Evolutionary conservation across 2,797 vertebrate genomes (phyloP), one percentile per base, ranked within the genome.

Genomic region (Amphiprion clarkii): DNA sequence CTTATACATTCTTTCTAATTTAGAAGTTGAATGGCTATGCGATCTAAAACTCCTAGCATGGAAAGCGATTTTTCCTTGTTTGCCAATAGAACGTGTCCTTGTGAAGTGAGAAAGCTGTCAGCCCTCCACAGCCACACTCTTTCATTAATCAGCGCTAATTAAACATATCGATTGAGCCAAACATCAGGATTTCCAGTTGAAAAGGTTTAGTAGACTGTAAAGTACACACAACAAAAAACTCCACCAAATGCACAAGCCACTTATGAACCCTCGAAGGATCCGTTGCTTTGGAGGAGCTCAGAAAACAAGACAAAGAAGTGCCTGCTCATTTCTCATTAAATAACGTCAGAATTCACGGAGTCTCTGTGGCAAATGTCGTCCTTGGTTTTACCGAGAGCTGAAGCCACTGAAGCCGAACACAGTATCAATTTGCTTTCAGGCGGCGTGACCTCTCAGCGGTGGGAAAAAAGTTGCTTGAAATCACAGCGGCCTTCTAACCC

Each of bases 131-230:
- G 90, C 89, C 93, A 92, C 89, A 57, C 88, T 80, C 90, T 55
- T 94, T 93, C 95, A 97, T 97, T 96, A 95, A 96, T 97, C 96
- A 96, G 90, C 94, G 92, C 95, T 97, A 97, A 97, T 97, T 96
- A 96, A 96, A 95, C 87, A 70, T 95, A 97, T 96, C 94, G 97
- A 97, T 95, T 94, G 82, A 85, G 84, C 78, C 84, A 90, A 93
- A 94, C 93, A 91, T 92, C 76, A 78, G 91, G 90, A 94, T 95
- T 93, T 94, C 84, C 85, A 90, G 76, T 83, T 91, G 88, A 94
- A 92, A 94, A 88, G 84, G 70, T 83, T 92, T 91, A 93, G 84
- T 89, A 88, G 87, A 90, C 90, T 91, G 87, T 89, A 90, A 94
- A 94, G 69, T 76, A 72, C 54, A 82, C 78, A 79, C 77, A 87